Evolutionary conservation across 2,797 vertebrate species (phyloP), one percentile per base, ranked within the genome.

Genomic region (Lithobates sylvaticus): DNA sequence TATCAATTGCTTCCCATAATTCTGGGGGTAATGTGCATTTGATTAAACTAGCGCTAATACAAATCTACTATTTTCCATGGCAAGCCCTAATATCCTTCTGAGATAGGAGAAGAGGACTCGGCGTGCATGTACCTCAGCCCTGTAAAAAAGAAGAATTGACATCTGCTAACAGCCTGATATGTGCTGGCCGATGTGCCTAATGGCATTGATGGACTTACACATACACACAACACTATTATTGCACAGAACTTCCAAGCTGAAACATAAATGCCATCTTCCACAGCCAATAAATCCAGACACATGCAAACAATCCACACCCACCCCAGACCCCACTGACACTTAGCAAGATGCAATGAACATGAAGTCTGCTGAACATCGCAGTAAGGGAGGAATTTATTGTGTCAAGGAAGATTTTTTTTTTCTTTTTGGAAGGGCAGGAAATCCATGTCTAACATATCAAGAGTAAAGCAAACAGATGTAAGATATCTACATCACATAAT

Each of bases 381-480:
- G 81, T 76, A 74, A 75, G 65, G 36, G 64, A 84, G 81, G 81
- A 80, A 84, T 87, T 79, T 79, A 87, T 76, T 76, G 58, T 80
- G 76, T 79, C 76, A 80, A 74, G 76, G 16, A 39, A 54, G n/a
- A 7, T 54, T 75, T 36, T 26, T 47, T 61, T 78, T 72, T 78
- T 67, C 5, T 70, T 84, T 80, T 75, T 71, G 76, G 74, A 65
- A 84, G 36, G 78, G 78, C 86, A 87, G 86, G 86, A 87, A 84
- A 87, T 87, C 71, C 76, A 84, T 80, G 86, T 87, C 81, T 84
- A 84, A 87, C 86, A 78, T 82, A 87, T 83, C 85, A 87, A 78
- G 81, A 79, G 76, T 87, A 70, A 80, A 87, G 76, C 36, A 76
- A 84, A 87, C 86, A 87, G 86, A 87, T 87, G 86, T 87, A 84